Conservation (phyloP, 2,888 invertebrate genomes). For the Muscina levida region DNA sequence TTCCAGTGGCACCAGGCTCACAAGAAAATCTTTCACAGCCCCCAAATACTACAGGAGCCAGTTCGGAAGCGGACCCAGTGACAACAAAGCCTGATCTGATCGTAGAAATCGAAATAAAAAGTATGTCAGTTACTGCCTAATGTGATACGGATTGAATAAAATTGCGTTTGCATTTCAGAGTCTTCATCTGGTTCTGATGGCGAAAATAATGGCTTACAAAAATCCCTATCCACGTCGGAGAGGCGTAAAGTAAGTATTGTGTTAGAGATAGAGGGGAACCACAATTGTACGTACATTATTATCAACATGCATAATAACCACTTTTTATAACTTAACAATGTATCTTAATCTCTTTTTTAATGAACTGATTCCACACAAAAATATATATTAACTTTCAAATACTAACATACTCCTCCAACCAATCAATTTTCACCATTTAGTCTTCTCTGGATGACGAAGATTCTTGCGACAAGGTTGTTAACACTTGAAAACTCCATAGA, state of each 20-base stretch:
- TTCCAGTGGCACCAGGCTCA: constrained; percentile 86
- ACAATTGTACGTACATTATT: too few species aligned
- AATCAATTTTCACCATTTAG: constrained; percentile 68
- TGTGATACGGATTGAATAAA: neutral
- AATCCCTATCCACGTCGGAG: constrained; percentile 90
- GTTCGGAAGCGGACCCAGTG: constrained; percentile 42
- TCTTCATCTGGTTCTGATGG: constrained; percentile 64
- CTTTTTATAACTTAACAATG: constrained; percentile 53
- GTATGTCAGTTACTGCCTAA: constrained; percentile 71
- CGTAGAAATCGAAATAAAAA: constrained; percentile 81
- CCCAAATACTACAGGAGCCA: constrained; percentile 49
- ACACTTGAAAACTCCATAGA: constrained; percentile 12
- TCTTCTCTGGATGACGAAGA: constrained; percentile 79
- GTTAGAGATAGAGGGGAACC: neutral
- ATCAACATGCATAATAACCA: constrained; percentile 32
- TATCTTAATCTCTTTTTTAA: constrained; percentile 50
- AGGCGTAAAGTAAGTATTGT: constrained; percentile 83
- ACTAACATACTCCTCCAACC: constrained; percentile 63
- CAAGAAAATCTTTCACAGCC: constrained; percentile 76
- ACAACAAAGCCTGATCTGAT: constrained; percentile 76
- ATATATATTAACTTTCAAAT: constrained; percentile 43
- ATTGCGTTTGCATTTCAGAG: constrained; percentile 66
- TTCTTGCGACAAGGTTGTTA: constrained; percentile 78
- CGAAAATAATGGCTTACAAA: constrained; percentile 84
- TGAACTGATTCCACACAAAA: constrained; percentile 14